Percentiles rank a stretch among this genome's conserved stretches.
phyloP scores from a whole-genome alignment of 2,888 invertebrate species.

The Phaonia tiefii region DNA sequence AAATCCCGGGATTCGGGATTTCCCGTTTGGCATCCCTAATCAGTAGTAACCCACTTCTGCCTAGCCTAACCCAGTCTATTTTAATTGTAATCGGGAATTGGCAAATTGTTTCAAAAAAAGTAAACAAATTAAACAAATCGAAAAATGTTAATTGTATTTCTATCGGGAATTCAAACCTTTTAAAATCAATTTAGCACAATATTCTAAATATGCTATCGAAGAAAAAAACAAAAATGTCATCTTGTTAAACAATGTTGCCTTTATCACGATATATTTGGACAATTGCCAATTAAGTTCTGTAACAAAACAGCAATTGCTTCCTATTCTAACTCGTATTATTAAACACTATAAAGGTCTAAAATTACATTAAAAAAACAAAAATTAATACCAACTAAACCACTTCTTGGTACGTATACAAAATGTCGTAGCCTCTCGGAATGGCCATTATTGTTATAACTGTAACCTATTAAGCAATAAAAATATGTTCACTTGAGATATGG shows the following conservation, averaged over 20 bases:
- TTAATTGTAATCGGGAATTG: too few relatives aligned
- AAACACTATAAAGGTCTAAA: slow-evolving; percentile 3
- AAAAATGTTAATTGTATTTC: too few relatives aligned
- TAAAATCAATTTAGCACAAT: too few relatives aligned
- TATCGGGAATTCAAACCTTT: too few relatives aligned
- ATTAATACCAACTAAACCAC: slow-evolving; percentile 16
- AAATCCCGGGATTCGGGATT: too few relatives aligned
- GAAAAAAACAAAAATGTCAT: not conserved
- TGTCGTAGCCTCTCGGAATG: slow-evolving; percentile 22
- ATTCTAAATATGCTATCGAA: too few relatives aligned
- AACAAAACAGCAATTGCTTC: slow-evolving; percentile 1
- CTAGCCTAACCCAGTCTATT: too few relatives aligned
- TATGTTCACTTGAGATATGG: slow-evolving; percentile 57
- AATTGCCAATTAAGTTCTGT: slow-evolving; percentile 28
- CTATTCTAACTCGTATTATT: too few relatives aligned
- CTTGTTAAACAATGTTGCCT: not conserved
- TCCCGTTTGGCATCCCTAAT: too few relatives aligned
- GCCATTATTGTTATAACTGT: slow-evolving; percentile 64
- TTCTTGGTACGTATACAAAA: not conserved
- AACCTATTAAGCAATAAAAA: slow-evolving; percentile 66
- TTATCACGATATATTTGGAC: not conserved
- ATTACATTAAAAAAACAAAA: not conserved
- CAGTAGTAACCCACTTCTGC: too few relatives aligned
- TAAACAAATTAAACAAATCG: too few relatives aligned
- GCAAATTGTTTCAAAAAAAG: too few relatives aligned